A percentile compares a stretch with the other conserved stretches of the same genome.
phyloP scores from a whole-genome alignment of 2,888 invertebrate species.

The Adineta ricciae region DNA sequence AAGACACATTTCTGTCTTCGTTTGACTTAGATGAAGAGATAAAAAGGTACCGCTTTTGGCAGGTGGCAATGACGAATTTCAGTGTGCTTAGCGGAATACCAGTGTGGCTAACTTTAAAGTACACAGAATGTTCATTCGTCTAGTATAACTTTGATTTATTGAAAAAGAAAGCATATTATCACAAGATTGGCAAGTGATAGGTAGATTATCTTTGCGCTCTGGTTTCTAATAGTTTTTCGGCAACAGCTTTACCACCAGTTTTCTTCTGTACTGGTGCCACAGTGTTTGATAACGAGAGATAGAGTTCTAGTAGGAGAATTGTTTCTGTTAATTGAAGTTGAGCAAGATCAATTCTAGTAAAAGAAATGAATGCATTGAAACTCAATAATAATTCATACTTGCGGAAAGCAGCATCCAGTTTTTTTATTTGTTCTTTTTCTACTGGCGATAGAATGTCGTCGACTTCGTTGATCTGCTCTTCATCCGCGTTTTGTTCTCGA shows the following conservation, averaged over 20 bases:
- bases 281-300: not conserved
- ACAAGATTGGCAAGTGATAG: not conserved
- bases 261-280: not conserved
- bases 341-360: slow-evolving; percentile 13
- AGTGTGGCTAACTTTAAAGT: too few species aligned
- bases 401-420: slow-evolving; percentile 13
- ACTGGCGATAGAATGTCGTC: not conserved
- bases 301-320: slow-evolving; percentile 2
- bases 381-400: not conserved
- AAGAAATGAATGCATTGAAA: not conserved
- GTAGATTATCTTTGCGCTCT: not conserved
- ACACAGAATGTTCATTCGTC: too few species aligned
- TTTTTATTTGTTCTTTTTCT: slow-evolving; percentile 15
- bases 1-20: too few species aligned
- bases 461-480: slow-evolving; percentile 9
- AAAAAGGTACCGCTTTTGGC: too few species aligned
- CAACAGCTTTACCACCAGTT: slow-evolving; percentile 10
- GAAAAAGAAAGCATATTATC: too few species aligned
- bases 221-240: not conserved
- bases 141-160: not conserved
- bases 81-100: too few species aligned
- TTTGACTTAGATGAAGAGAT: too few species aligned
- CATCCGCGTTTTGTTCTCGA: not conserved
- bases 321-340: slow-evolving; percentile 19
- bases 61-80: too few species aligned